Percentiles rank a stretch among this genome's conserved stretches.
Evolutionary conservation across 1,140 invertebrate genomes (phyloP).

Genomic region (Rhizoglyphus robini): DNA sequence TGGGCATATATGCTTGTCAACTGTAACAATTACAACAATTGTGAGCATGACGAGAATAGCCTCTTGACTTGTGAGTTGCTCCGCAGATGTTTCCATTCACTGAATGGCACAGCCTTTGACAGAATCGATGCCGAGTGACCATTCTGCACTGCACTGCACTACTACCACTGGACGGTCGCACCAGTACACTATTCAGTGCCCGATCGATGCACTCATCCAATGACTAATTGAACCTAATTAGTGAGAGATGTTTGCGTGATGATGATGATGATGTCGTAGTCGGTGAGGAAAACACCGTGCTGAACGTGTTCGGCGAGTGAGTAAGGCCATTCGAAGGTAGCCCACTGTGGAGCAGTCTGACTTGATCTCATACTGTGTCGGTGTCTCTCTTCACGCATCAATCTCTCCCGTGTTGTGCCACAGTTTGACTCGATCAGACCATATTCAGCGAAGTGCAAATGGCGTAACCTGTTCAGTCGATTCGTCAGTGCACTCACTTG

Average conservation of each 20-base stretch:
- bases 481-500: neutral
- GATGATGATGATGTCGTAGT: neutral
- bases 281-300: neutral
- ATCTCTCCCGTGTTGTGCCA: neutral
- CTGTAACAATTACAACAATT: no score
- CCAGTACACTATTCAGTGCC: no score
- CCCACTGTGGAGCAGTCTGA: neutral
- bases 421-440: neutral
- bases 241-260: neutral
- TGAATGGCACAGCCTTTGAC: no score
- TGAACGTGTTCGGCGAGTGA: neutral
- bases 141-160: no score
- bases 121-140: no score
- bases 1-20: no score
- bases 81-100: no score
- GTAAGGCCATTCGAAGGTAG: neutral
- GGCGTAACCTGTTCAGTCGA: neutral
- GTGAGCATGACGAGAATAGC: no score
- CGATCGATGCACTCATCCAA: neutral
- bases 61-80: no score
- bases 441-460: neutral
- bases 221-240: neutral
- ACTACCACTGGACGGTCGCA: no score
- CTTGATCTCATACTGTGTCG: neutral
- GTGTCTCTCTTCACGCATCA: neutral